Base-by-base conservation (phyloP, 2,888 invertebrate genomes). In the Drosophila stalkeri region DNA sequence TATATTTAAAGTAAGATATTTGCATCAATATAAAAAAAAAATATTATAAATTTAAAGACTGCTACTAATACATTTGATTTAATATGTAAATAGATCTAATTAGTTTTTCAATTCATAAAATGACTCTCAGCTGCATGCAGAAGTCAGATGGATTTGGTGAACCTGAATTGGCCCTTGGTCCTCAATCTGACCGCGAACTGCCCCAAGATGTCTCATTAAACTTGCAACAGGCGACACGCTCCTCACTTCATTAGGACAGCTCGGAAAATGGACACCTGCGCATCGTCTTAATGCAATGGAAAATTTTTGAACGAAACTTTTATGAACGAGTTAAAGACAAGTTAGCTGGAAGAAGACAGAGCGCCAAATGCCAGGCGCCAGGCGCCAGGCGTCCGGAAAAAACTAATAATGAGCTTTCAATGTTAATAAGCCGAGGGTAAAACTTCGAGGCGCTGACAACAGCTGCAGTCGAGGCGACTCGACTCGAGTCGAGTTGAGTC, bases 371-470 rank as follows among this genome's bases (percentile, higher is more conserved):
- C 43, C 18, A 14, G 37, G 37, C 39, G 12, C 16, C 39, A 39
- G 16, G 8, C 39, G n/a, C n/a, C n/a, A 39, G 39, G 47, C 66
- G 37, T 35, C 47, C 47, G 39, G 56, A 79, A 84, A 78, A 87
- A 82, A 86, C 80, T 75, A 81, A 89, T 90, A 90, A 91, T 88
- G 91, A 87, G 85, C 91, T 90, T 90, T 82, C 90, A 90, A 90
- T 91, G 90, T 87, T 90, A 90, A 91, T 90, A 88, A 88, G 87
- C 78, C 72, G 75, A 68, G 80, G 47, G 61, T 61, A 62, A 71
- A 81, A 79, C 66, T 73, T 67, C 23, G 59, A 61, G 60, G 60
- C 46, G 55, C 44, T 51, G 56, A 61, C 64, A 73, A 73, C 75
- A 77, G 85, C 80, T 77, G 80, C 78, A 77, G 57, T 67, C 63